A percentile compares a stretch with the other conserved stretches of the same genome.
Conservation (phyloP, 1,140 invertebrate species). For the Eriosoma lanigerum region DNA sequence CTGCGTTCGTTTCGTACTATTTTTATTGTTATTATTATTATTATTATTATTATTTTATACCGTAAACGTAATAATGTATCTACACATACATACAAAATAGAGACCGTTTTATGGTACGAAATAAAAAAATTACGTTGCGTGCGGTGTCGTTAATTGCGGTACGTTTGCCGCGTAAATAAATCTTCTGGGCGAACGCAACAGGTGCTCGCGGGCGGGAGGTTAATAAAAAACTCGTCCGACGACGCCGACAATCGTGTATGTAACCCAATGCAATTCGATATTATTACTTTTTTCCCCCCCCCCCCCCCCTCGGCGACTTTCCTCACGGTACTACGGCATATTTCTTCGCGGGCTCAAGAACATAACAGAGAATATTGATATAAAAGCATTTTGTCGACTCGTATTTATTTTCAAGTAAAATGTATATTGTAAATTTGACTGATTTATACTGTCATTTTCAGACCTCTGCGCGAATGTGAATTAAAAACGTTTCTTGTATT, state of each 20-base stretch:
- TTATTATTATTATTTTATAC: not conserved
- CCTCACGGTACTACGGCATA: no score
- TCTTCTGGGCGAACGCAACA: not conserved
- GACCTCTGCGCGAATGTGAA: not conserved
- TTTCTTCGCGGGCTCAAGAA: no score
- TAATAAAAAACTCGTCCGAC: conserved; percentile 23
- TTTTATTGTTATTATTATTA: not conserved
- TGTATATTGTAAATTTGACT: no score
- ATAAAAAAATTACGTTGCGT: conserved; percentile 3
- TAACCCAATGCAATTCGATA: conserved; percentile 22
- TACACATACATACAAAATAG: not conserved
- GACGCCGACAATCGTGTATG: not conserved
- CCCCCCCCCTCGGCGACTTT: not conserved
- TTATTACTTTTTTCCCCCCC: not conserved
- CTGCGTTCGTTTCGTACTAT: no score
- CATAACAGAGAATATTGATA: no score
- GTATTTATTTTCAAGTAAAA: not conserved
- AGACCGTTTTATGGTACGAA: conserved; percentile 10
- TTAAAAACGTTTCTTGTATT: not conserved
- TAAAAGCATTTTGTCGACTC: no score
- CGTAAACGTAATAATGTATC: not conserved
- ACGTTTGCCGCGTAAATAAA: conserved; percentile 21
- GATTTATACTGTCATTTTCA: no score
- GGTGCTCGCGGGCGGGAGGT: conserved; percentile 8
- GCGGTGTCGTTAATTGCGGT: conserved; percentile 20